Percentiles rank a stretch among this genome's conserved stretches.
Evolutionary conservation across 2,113 vertebrate genomes (phyloP).

Genomic region (Ceyx margarethae): DNA sequence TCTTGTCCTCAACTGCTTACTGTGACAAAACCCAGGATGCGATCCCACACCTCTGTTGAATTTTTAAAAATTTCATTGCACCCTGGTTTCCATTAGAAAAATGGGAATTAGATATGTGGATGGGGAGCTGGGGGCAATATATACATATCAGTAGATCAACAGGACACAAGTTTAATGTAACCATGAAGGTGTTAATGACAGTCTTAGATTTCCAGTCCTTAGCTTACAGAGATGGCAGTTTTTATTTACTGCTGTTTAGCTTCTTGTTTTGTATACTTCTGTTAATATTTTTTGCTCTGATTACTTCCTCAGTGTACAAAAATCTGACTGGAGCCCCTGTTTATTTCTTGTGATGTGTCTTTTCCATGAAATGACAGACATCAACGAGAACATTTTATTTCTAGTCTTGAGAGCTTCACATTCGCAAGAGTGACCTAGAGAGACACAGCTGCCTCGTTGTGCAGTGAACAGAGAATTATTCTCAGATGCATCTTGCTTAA

Average conservation of each 20-base stretch:
- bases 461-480: slow-evolving; percentile 14
- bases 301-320: not conserved
- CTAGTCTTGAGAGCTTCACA: slow-evolving; percentile 18
- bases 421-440: not conserved
- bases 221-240: not conserved
- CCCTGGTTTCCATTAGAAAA: not conserved
- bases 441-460: slow-evolving; percentile 25
- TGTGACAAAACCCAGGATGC: not conserved
- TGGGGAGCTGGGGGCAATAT: rapidly evolving
- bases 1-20: not conserved
- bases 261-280: not conserved
- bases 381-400: slow-evolving; percentile 37
- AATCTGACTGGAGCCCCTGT: not conserved
- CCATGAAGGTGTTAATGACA: not conserved
- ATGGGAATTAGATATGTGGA: not conserved
- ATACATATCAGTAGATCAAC: not conserved
- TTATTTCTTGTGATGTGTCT: slow-evolving; percentile 1
- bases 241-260: not conserved
- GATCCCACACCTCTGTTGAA: not conserved
- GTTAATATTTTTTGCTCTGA: not conserved
- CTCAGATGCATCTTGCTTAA: not conserved
- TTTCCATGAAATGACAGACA: slow-evolving; percentile 20
- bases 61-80: not conserved
- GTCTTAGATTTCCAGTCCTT: not conserved
- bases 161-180: not conserved